Base-by-base conservation (phyloP, 2,888 invertebrate genomes). In the Erpobdella octoculata region DNA sequence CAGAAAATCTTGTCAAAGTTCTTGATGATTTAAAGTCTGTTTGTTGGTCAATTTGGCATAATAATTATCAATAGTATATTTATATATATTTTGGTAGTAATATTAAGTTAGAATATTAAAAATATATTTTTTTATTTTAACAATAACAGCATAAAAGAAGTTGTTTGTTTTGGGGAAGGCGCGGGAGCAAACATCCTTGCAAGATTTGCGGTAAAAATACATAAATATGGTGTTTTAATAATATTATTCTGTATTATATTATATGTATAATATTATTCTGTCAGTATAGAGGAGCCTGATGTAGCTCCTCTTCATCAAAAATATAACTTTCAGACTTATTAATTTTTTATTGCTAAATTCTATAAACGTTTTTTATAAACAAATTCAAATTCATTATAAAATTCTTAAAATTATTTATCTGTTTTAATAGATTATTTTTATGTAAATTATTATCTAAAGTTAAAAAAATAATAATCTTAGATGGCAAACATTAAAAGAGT, bases 131-230 rank as follows among this genome's bases (percentile, higher is more conserved):
- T n/a, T 15, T n/a, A 41, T 41, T 41, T 41, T n/a, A 41, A 12
- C 12, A 28, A 28, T 61, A 38, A 41, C 78, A 84, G 85, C 82
- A 88, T 92, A 35, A 89, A 89, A 78, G 89, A 91, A 80, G 91
- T 91, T 12, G 89, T 92, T 68, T 90, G 91, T 0, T 84, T 92
- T 66, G 92, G 92, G 1, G 92, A 92, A 80, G 92, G 92, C 1
- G 92, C 91, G 2, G 92, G 92, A 0, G 92, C 92, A 73, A 92
- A 92, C 83, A 89, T 91, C 67, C 85, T 91, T 70, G 90, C 91
- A 2, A 87, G 92, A 74, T 92, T 91, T 81, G 92, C 91, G 64
- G 85, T 86, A 78, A n/a, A n/a, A n/a, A n/a, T n/a, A n/a, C n/a
- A n/a, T n/a, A n/a, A n/a, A n/a, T n/a, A n/a, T n/a, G n/a, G n/a